Evolutionary conservation across 2,888 invertebrate species (phyloP).

Genomic region (Nomada lathburiana): DNA sequence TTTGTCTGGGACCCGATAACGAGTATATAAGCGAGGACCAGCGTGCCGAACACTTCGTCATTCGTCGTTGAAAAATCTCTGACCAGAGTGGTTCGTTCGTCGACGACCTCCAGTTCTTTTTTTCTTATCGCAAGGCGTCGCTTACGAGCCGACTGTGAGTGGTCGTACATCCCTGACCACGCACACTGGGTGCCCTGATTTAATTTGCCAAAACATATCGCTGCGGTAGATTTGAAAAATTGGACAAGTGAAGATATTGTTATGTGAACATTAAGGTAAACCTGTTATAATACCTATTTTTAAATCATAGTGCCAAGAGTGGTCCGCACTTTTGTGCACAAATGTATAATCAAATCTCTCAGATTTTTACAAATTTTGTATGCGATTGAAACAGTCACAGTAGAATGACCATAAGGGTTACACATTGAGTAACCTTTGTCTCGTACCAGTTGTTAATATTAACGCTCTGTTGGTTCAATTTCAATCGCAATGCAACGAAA

Average conservation of each 20-base stretch:
- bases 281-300: too few relatives aligned
- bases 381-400: too few relatives aligned
- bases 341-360: too few relatives aligned
- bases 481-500: too few relatives aligned
- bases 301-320: too few relatives aligned
- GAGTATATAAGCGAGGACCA: slow-evolving; percentile 58
- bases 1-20: slow-evolving; percentile 58
- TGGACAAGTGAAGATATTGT: background rate
- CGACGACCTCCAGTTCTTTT: slow-evolving; percentile 33
- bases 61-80: slow-evolving; percentile 43
- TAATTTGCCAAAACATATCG: background rate
- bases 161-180: background rate
- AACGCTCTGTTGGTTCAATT: too few relatives aligned
- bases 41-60: slow-evolving; percentile 38
- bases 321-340: too few relatives aligned
- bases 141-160: slow-evolving; percentile 7
- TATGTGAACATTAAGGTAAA: background rate
- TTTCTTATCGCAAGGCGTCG: slow-evolving; percentile 46
- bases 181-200: background rate
- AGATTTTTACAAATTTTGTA: too few relatives aligned
- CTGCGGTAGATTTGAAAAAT: background rate
- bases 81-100: slow-evolving; percentile 25
- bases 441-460: too few relatives aligned
- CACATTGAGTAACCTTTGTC: too few relatives aligned
- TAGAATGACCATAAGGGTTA: too few relatives aligned